A percentile compares a stretch with the other conserved stretches of the same genome.
Evolutionary conservation across 2,888 invertebrate species (phyloP).

Genomic region (Heliconius sara): DNA sequence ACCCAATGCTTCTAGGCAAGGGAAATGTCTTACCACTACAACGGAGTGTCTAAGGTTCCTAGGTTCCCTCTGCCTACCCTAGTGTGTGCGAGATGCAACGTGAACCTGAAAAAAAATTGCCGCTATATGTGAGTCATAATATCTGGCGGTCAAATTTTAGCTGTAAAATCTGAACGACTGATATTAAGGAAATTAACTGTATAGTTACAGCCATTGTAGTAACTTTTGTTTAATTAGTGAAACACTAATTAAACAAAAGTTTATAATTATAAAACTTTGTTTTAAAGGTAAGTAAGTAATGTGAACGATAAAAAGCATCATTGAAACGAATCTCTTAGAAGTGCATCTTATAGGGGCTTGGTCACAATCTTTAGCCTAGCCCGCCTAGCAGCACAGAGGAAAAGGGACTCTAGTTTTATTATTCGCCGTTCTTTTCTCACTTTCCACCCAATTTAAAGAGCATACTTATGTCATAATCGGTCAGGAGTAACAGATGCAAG

Average conservation of each 20-base stretch:
- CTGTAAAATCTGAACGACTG: background rate
- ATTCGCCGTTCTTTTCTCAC: too few species aligned
- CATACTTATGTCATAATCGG: too few species aligned
- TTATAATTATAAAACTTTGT: background rate
- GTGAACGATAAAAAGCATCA: conserved; percentile 5
- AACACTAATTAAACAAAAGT: conserved; percentile 6
- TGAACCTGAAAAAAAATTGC: background rate
- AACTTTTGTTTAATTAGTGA: too few species aligned
- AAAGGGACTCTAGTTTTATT: background rate
- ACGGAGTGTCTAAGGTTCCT: background rate
- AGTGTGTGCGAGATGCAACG: background rate
- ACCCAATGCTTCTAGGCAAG: too few species aligned
- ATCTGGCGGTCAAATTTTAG: too few species aligned
- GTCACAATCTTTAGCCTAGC: background rate
- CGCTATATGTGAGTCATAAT: too few species aligned
- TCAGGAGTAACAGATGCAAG: too few species aligned
- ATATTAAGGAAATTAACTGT: background rate
- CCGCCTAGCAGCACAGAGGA: background rate
- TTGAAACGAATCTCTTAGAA: conserved; percentile 9
- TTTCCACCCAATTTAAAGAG: too few species aligned
- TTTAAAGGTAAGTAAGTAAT: conserved; percentile 10
- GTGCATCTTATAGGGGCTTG: background rate
- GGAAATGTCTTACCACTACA: background rate
- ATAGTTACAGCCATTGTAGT: background rate
- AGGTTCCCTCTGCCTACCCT: background rate